phyloP scores from a whole-genome alignment of 1,140 invertebrate species.

The Globodera ellingtonae region DNA sequence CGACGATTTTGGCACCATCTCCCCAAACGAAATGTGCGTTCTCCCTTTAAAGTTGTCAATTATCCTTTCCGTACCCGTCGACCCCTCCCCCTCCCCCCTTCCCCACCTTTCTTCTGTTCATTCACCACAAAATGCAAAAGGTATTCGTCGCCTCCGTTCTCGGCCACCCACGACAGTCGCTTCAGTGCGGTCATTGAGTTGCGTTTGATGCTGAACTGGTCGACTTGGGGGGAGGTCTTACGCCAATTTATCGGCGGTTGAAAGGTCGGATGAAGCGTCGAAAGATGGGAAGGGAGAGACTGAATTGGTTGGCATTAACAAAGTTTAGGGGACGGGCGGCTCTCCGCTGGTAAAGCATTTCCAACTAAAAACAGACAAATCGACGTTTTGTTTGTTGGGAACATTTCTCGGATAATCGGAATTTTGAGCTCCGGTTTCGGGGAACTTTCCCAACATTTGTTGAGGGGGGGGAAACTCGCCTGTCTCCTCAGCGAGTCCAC shows the following conservation, averaged over 20 bases:
- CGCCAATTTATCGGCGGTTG: constrained; percentile 22
- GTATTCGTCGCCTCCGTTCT: constrained; percentile 29
- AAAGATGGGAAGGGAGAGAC: not conserved
- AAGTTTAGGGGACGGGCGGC: too few relatives aligned
- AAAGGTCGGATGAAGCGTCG: not conserved
- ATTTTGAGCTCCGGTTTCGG: not conserved
- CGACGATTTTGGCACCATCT: constrained; percentile 18
- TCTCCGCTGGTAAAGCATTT: constrained; percentile 41
- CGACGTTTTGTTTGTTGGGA: not conserved
- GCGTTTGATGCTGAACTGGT: constrained; percentile 38
- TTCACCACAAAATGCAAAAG: constrained; percentile 36
- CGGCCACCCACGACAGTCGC: constrained; percentile 44
- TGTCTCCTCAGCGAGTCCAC: constrained; percentile 38
- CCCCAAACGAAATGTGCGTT: constrained; percentile 37
- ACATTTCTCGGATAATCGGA: not conserved
- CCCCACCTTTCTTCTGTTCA: constrained; percentile 40
- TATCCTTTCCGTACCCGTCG: not conserved
- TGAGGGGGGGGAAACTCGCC: not conserved
- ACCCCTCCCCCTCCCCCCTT: too few relatives aligned
- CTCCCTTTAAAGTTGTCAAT: constrained; percentile 9
- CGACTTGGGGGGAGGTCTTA: constrained; percentile 18
- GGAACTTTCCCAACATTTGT: too few relatives aligned
- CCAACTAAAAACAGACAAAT: constrained; percentile 39
- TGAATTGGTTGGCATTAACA: not conserved
- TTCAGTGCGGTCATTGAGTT: constrained; percentile 48